phyloP scores from a whole-genome alignment of 2,113 vertebrate genomes.

The Osmerus eperlanus region DNA sequence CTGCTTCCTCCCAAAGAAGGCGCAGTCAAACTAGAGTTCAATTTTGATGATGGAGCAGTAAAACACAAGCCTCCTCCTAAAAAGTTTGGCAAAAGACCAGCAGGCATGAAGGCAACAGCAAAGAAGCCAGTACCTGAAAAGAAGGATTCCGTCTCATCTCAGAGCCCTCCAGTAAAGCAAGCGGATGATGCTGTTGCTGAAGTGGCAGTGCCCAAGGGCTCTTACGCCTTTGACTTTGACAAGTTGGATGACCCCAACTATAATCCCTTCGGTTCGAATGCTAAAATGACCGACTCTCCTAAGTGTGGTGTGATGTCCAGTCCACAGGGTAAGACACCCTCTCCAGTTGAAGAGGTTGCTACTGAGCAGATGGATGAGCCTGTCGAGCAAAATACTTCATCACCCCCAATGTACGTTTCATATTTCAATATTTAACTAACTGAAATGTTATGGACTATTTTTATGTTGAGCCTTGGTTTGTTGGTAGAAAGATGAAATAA shows the following conservation, averaged over 20 bases:
- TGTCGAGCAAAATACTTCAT: constrained; percentile 17
- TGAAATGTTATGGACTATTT: too few relatives aligned
- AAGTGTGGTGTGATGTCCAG: constrained; percentile 11
- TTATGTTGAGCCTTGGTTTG: too few relatives aligned
- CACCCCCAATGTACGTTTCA: background rate
- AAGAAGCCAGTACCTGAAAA: constrained; percentile 39
- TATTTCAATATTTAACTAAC: background rate
- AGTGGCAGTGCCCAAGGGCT: constrained; percentile 51
- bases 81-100: constrained; percentile 69
- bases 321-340: background rate
- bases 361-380: constrained; percentile 4
- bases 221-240: constrained; percentile 70
- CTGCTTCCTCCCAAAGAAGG: constrained; percentile 28
- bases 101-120: constrained; percentile 57
- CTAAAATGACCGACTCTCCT: constrained; percentile 63
- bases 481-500: too few relatives aligned
- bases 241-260: constrained; percentile 77
- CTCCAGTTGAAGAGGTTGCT: background rate
- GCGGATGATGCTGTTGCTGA: constrained; percentile 3
- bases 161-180: constrained; percentile 17
- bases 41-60: constrained; percentile 70
- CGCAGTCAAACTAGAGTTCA: constrained; percentile 77
- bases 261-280: constrained; percentile 67
- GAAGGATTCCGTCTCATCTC: constrained; percentile 18
- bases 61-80: constrained; percentile 67